A percentile compares a stretch with the other conserved stretches of the same genome.
Evolutionary conservation across 2,797 vertebrate genomes (phyloP).

Genomic region (Synaphobranchus kaupii): DNA sequence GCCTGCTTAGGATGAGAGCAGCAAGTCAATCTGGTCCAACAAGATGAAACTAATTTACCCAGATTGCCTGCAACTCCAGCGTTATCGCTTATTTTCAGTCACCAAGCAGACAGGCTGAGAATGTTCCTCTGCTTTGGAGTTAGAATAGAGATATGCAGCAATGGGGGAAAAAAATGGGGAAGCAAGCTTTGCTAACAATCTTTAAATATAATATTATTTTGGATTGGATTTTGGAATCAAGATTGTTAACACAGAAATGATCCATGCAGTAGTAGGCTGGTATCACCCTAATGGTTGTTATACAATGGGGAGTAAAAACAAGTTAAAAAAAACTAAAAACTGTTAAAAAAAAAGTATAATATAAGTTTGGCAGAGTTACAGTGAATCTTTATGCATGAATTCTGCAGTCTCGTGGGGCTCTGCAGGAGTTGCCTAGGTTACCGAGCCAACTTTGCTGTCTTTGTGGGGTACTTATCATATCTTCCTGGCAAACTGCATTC

Average conservation of each 20-base stretch:
- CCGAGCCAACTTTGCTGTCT: not conserved
- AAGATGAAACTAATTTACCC: conserved; percentile 4
- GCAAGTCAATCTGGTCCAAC: not conserved
- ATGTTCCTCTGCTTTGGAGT: not conserved
- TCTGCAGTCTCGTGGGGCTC: not conserved
- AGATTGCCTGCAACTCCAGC: not conserved
- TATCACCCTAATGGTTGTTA: not conserved
- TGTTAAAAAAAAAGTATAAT: not conserved
- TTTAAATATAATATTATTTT: not conserved
- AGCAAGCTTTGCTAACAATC: not conserved
- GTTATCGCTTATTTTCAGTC: not conserved
- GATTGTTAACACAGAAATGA: too few relatives aligned
- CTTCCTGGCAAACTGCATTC: not conserved
- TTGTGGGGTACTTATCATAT: not conserved
- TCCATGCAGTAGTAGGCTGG: not conserved
- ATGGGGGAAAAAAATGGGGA: too few relatives aligned
- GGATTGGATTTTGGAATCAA: not conserved
- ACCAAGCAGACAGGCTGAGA: not conserved
- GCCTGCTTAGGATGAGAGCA: not conserved
- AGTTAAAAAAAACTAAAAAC: not conserved
- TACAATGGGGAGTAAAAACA: not conserved
- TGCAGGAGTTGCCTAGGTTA: not conserved
- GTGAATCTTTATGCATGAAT: not conserved
- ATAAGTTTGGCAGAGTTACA: not conserved
- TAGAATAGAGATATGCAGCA: not conserved